phyloP scores from a whole-genome alignment of 2,797 vertebrate species.

The Pampus argenteus region DNA sequence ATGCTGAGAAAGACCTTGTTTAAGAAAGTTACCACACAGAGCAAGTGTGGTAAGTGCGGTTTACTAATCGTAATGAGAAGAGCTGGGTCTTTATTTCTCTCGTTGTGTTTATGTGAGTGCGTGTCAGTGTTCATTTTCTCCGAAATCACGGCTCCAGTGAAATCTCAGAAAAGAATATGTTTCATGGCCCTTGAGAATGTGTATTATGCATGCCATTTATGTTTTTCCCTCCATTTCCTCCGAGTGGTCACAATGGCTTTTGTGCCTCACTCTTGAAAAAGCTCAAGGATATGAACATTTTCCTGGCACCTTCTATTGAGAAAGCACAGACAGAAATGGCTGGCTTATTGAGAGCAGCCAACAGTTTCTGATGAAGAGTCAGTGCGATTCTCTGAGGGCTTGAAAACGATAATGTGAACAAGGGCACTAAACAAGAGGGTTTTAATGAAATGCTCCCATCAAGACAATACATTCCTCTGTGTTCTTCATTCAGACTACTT shows the following conservation, averaged over 20 bases:
- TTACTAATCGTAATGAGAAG: conserved; percentile 63
- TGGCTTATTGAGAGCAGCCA: conserved; percentile 73
- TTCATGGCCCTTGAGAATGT: conserved; percentile 72
- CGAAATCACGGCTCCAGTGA: conserved; percentile 64
- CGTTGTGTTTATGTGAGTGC: conserved; percentile 42
- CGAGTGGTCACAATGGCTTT: conserved; percentile 77
- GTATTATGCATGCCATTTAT: conserved; percentile 73
- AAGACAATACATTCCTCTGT: conserved; percentile 61
- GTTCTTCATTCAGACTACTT: conserved; percentile 58
- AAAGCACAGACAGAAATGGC: conserved; percentile 64
- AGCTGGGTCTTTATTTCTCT: conserved; percentile 41
- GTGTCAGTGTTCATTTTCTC: conserved; percentile 57
- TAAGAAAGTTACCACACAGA: conserved; percentile 56
- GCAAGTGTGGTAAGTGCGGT: conserved; percentile 57
- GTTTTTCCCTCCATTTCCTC: conserved; percentile 59
- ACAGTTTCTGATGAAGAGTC: conserved; percentile 70
- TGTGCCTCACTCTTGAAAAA: conserved; percentile 79
- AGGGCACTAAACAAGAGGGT: conserved; percentile 72
- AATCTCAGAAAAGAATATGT: conserved; percentile 67
- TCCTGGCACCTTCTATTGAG: conserved; percentile 74
- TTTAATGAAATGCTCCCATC: conserved; percentile 76
- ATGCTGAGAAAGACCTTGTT: conserved; percentile 46
- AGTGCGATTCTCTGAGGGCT: conserved; percentile 66
- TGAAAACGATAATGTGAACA: conserved; percentile 72
- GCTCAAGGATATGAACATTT: conserved; percentile 81